phyloP scores from a whole-genome alignment of 2,888 invertebrate species.

The Bugula neritina region DNA sequence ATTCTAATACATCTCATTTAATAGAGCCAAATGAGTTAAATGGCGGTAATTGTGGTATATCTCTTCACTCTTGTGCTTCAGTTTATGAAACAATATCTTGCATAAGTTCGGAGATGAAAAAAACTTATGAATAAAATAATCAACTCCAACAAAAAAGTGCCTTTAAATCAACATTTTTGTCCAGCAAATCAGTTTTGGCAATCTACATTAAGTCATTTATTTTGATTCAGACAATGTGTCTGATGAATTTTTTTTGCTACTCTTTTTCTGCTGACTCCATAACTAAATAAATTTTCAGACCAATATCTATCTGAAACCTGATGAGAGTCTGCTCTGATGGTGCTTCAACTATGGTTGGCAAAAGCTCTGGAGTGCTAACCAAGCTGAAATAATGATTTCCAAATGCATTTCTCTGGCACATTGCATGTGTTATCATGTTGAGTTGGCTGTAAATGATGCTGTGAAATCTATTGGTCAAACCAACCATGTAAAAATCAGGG shows the following conservation, averaged over 20 bases:
- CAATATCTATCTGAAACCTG: background rate
- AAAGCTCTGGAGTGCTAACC: background rate
- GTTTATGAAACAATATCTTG: background rate
- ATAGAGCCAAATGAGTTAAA: background rate
- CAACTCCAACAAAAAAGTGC: background rate
- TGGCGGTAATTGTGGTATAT: background rate
- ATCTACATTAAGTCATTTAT: background rate
- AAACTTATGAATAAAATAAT: background rate
- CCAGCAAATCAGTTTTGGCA: background rate
- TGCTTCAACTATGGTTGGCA: background rate
- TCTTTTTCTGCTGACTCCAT: background rate
- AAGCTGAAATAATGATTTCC: background rate
- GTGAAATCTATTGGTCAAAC: background rate
- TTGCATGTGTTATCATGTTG: too few relatives aligned
- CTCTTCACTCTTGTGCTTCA: background rate
- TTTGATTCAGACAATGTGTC: background rate
- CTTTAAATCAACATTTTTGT: background rate
- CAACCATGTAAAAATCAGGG: conserved; percentile 7
- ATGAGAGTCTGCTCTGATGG: background rate
- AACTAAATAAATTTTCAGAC: background rate
- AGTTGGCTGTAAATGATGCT: conserved; percentile 9
- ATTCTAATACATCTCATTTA: background rate
- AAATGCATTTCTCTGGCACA: background rate
- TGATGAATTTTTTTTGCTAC: background rate
- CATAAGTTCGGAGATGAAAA: background rate